Evolutionary conservation across 2,113 vertebrate species (phyloP).

Genomic region (Camelus dromedarius): DNA sequence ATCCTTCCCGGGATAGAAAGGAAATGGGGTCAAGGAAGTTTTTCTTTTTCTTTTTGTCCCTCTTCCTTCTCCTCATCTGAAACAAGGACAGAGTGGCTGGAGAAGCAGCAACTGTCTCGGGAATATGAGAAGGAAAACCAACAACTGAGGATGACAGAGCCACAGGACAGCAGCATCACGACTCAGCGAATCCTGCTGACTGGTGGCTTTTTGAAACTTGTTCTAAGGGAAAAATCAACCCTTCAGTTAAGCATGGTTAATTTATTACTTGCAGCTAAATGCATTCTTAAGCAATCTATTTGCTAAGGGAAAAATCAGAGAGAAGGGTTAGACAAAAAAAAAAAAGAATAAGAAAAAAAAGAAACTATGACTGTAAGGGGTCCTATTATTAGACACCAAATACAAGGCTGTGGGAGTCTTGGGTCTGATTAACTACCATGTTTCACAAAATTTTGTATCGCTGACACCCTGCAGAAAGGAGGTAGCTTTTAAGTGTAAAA

Average conservation of each 20-base stretch:
- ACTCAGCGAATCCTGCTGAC: not conserved
- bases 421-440: not conserved
- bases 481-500: not conserved
- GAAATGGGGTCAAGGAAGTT: not conserved
- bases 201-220: not conserved
- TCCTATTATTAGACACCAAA: not conserved
- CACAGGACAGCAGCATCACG: accelerated
- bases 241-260: not conserved
- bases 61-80: not conserved
- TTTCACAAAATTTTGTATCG: not conserved
- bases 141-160: not conserved
- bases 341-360: not conserved
- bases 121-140: not conserved
- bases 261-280: not conserved
- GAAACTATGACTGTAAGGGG: not conserved
- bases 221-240: not conserved
- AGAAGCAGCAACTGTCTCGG: not conserved
- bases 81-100: not conserved
- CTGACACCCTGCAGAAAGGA: not conserved
- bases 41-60: not conserved
- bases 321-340: not conserved
- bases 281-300: not conserved
- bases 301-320: not conserved
- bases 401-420: not conserved
- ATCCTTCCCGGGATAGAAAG: not conserved